Percentiles rank a stretch among this genome's conserved stretches.
Evolutionary conservation across 2,888 invertebrate genomes (phyloP).

Genomic region (Drosophila incognita): DNA sequence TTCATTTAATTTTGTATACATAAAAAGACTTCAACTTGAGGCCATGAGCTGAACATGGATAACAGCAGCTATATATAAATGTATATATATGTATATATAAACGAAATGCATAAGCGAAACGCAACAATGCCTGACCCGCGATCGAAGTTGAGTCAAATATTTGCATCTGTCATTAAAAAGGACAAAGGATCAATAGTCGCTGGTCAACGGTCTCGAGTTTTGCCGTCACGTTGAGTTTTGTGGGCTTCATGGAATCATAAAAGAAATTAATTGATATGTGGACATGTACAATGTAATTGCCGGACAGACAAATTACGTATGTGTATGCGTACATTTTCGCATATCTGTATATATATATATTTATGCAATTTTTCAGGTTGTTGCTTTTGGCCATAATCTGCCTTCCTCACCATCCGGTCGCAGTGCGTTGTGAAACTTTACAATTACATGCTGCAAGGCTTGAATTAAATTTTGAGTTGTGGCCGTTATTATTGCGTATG

Average conservation of each 20-base stretch:
- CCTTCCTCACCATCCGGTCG: not conserved
- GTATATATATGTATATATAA: conserved; percentile 7
- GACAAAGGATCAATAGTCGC: conserved; percentile 9
- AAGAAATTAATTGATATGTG: conserved; percentile 77
- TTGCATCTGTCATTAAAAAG: conserved; percentile 65
- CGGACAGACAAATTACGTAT: conserved; percentile 59
- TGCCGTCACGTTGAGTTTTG: conserved; percentile 6
- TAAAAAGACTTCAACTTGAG: conserved; percentile 12
- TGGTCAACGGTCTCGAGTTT: not conserved
- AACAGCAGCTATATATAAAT: not conserved
- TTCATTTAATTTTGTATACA: conserved; percentile 21
- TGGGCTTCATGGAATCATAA: conserved; percentile 68
- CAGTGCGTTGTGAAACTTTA: conserved; percentile 67
- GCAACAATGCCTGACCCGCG: conserved; percentile 28
- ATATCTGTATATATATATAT: conserved; percentile 1
- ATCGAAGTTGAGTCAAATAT: conserved; percentile 59
- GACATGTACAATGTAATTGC: conserved; percentile 65
- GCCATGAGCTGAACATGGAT: conserved; percentile 3
- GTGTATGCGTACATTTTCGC: not conserved
- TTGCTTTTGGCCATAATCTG: conserved; percentile 49
- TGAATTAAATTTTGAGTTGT: conserved; percentile 75
- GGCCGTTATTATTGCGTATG: conserved; percentile 72
- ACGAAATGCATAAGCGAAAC: not conserved
- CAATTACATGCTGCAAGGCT: conserved; percentile 67
- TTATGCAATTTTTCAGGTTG: conserved; percentile 65